Evolutionary conservation across 2,113 vertebrate genomes (phyloP), one percentile per base, ranked within the genome.

Genomic region (Tachysurus fulvidraco): DNA sequence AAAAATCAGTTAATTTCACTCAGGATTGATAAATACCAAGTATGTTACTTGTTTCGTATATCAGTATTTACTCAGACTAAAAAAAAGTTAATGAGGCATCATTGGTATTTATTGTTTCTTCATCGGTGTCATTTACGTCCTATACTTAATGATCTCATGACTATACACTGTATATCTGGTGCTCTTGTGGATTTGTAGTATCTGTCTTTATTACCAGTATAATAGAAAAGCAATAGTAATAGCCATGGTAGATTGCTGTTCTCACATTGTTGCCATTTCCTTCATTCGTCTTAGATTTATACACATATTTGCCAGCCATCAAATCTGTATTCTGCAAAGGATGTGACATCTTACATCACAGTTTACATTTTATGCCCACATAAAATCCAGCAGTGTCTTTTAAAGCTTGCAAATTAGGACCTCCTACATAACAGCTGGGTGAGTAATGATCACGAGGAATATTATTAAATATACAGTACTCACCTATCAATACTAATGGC

Each of bases 401-500:
- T 50, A 44, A 76, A 28, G 28, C n/a, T 55, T 59, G 16, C 16
- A 65, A 69, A 67, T 52, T 12, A 19, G 9, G 17, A 19, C 16
- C 44, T 21, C 16, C 46, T 69, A 17, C 64, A 52, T 54, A 28
- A 52, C 44, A 67, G 54, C 55, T 41, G 41, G 30, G 55, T 12
- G 6, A 28, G 16, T 28, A 65, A 82, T 50, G 60, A n/a, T 67
- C 5, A 69, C 23, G 62, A 30, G 81, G 14, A 54, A 6, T 46
- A 85, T 19, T 83, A 77, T 52, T 60, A 30, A 55, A 73, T 13
- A 78, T 84, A n/a, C n/a, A n/a, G n/a, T n/a, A 94, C 94, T 96
- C 92, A 99, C 98, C 98, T 98, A 96, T 99, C 98, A 3, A 99
- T 99, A 95, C 98, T 99, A 95, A 99, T 99, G 92, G 98, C 98